Evolutionary conservation across 30 jellyfish, hydroid and myxozoan genomes (phyloP), one percentile per base, ranked within the genome.

Genomic region (Sanderia malayensis): DNA sequence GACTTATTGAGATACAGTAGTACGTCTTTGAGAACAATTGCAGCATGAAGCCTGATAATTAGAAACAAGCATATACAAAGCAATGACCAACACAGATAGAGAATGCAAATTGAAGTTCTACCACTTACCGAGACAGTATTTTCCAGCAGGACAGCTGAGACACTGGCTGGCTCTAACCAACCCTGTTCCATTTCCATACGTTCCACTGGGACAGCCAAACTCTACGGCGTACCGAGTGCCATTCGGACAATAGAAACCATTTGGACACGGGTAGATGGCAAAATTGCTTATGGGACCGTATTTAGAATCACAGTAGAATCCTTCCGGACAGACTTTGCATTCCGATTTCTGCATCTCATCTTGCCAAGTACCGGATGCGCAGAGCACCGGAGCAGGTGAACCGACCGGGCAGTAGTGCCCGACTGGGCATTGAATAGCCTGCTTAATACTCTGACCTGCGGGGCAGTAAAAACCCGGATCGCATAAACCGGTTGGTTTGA

Each of bases 211-310:
- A 52, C 98, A 90, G 19, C 98, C 98, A 66, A 32, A 70, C 70
- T 90, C 96, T 6, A 70, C 68, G 0, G 85, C 79, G 71, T 20
- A 90, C 63, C 81, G 62, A 17, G 98, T 90, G 1, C 98, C 98
- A 83, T 90, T 90, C 30, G 96, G 98, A 55, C 98, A 90, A 58
- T 74, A 90, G 61, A 57, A 90, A 10, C 98, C 98, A 37, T 76
- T 80, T 17, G 98, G 98, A 61, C 98, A 90, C 44, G 79, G 80
- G 64, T 82, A 66, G 26, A 34, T 10, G 33, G 96, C 44, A 49
- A 69, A 71, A 60, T 77, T 82, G 29, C 71, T 24, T 1, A 90
- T 79, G 2, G 98, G 98, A 11, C 90, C 85, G 59, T 76, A 46
- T 20, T 76, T 76, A 6, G 67, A 57, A 52, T 90, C 98, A 71